Evolutionary conservation across 2,797 vertebrate genomes (phyloP).

Genomic region (Netta rufina): DNA sequence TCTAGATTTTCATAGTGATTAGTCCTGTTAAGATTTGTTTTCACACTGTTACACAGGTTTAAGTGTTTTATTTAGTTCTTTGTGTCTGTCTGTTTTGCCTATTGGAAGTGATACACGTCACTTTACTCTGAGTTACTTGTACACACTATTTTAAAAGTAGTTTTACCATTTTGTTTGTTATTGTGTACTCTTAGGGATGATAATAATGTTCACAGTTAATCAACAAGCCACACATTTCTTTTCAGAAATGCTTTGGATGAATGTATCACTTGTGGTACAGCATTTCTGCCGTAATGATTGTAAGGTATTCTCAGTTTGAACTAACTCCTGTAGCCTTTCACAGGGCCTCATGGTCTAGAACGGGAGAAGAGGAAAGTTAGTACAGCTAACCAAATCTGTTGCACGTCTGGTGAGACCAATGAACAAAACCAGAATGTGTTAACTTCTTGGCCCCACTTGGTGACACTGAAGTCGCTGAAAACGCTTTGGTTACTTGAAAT

Average conservation of each 20-base stretch:
- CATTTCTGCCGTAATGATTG: fast-evolving
- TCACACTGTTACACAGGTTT: background rate
- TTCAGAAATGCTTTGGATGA: background rate
- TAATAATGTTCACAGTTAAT: background rate
- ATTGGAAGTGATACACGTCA: background rate
- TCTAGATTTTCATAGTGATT: background rate
- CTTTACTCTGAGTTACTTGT: background rate
- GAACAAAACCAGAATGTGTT: background rate
- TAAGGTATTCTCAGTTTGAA: background rate
- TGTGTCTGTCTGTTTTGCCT: background rate
- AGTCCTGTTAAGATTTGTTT: background rate
- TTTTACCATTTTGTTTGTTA: background rate
- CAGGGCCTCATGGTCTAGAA: background rate
- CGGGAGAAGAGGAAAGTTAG: background rate
- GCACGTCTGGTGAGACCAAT: background rate
- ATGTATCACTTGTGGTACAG: fast-evolving
- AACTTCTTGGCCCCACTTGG: background rate
- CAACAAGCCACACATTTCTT: no score
- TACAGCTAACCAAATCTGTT: background rate
- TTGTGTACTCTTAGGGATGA: background rate
- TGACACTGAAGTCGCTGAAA: background rate
- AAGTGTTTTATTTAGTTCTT: background rate
- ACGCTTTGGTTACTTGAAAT: background rate
- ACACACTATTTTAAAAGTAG: fast-evolving
- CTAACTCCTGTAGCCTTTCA: background rate